A percentile compares a stretch with the other conserved stretches of the same genome.
Conservation (phyloP, 1,140 invertebrate genomes). For the Liolophura sinensis region DNA sequence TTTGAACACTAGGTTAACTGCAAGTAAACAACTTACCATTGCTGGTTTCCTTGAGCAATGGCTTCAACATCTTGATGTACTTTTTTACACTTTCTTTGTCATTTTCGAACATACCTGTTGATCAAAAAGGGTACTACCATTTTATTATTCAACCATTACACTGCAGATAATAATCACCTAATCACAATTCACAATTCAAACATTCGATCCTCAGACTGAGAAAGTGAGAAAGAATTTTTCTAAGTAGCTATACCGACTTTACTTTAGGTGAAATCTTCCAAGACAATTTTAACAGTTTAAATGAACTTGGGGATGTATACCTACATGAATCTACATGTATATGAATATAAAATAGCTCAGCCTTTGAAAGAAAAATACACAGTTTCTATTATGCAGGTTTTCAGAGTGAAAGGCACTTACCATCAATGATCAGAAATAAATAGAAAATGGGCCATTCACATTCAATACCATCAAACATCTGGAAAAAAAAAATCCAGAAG, state of each 20-base stretch:
- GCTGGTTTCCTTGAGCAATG: constrained; percentile 45
- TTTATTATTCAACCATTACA: constrained; percentile 5
- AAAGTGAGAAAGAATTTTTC: too few relatives aligned
- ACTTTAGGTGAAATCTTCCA: neutral
- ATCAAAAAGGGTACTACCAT: constrained; percentile 8
- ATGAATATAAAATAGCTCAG: too few relatives aligned
- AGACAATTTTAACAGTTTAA: neutral
- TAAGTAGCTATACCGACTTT: too few relatives aligned
- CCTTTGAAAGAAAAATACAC: neutral
- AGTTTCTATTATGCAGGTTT: neutral
- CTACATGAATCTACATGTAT: too few relatives aligned
- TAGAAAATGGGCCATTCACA: constrained; percentile 98
- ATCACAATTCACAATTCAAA: too few relatives aligned
- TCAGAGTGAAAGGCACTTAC: constrained; percentile 68
- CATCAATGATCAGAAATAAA: constrained; percentile 94
- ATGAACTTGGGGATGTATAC: neutral
- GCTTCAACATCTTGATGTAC: constrained; percentile 79
- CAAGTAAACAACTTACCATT: constrained; percentile 30
- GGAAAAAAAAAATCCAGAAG: constrained; percentile 37
- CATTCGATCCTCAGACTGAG: constrained; percentile 30
- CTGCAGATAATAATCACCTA: too few relatives aligned
- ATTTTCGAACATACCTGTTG: constrained; percentile 62
- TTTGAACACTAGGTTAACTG: neutral
- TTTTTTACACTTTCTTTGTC: constrained; percentile 89
- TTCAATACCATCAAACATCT: constrained; percentile 96